phyloP scores from a whole-genome alignment of 1,140 invertebrate genomes.

The Ruditapes philippinarum region DNA sequence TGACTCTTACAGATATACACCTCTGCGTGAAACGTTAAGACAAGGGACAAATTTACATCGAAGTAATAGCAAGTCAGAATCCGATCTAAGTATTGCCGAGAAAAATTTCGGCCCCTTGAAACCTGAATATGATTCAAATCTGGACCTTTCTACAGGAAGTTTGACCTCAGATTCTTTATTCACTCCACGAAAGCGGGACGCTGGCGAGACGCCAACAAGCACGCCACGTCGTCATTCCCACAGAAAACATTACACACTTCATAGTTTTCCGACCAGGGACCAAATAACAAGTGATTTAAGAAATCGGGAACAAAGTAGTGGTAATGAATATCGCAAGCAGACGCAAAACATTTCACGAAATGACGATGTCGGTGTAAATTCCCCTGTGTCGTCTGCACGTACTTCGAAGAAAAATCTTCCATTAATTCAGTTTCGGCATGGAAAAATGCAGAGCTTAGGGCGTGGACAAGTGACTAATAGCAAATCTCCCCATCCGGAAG shows the following conservation, averaged over 20 bases:
- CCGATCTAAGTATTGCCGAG: slow-evolving; percentile 50
- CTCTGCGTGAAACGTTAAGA: slow-evolving; percentile 43
- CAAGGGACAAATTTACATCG: slow-evolving; percentile 42
- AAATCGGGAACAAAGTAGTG: background rate
- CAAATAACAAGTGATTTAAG: slow-evolving; percentile 43
- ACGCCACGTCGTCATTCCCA: slow-evolving; percentile 51
- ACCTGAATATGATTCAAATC: slow-evolving; percentile 42
- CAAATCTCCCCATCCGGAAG: slow-evolving; percentile 56
- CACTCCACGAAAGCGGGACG: slow-evolving; percentile 48
- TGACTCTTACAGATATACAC: slow-evolving; percentile 51
- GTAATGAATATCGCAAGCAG: slow-evolving; percentile 1
- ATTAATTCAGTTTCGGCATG: slow-evolving; percentile 57
- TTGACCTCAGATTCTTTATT: slow-evolving; percentile 43
- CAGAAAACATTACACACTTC: slow-evolving; percentile 57
- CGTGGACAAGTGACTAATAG: background rate
- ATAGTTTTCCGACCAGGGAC: slow-evolving; percentile 52
- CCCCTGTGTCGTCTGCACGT: slow-evolving; percentile 30
- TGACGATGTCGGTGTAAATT: slow-evolving; percentile 43
- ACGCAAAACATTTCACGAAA: slow-evolving; percentile 1
- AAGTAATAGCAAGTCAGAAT: slow-evolving; percentile 60
- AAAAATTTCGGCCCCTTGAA: slow-evolving; percentile 39
- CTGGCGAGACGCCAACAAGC: slow-evolving; percentile 52
- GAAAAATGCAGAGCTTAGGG: slow-evolving; percentile 31
- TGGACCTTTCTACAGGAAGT: slow-evolving; percentile 49
- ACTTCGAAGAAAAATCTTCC: slow-evolving; percentile 47